These are phyloP conservation scores for Uloborus plumipes DNA, from an alignment of 2,888 invertebrate species.

Conservation along the genomic window DNA sequence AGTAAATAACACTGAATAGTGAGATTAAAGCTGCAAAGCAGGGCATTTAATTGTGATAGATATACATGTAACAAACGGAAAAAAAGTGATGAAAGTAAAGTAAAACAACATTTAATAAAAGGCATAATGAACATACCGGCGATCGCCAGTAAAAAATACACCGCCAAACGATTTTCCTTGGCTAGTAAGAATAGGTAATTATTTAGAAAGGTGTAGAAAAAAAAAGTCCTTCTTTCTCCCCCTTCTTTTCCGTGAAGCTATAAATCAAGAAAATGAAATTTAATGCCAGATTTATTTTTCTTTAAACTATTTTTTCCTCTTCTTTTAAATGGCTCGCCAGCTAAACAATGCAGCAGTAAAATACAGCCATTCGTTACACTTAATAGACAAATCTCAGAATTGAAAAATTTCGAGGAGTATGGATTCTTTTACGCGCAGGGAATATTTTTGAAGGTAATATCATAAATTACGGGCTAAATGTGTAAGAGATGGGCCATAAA, in stretches of 20 bases:
- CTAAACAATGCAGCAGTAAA: slow-evolving; percentile 6
- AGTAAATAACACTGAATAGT: slow-evolving; percentile 48
- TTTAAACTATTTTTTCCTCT: neutral
- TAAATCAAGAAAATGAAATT: slow-evolving; percentile 41
- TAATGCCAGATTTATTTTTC: slow-evolving; percentile 31
- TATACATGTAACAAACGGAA: slow-evolving; percentile 14
- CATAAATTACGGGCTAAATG: too few species aligned
- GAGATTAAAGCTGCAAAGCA: slow-evolving; percentile 31
- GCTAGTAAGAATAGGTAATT: slow-evolving; percentile 32
- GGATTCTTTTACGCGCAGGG: too few species aligned
- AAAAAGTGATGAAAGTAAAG: slow-evolving; percentile 6
- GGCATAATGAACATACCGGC: slow-evolving; percentile 53
- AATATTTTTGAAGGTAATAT: too few species aligned
- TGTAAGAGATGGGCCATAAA: too few species aligned
- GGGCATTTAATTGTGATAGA: slow-evolving; percentile 53
- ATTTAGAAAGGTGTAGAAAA: slow-evolving; percentile 35
- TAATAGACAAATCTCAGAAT: too few species aligned
- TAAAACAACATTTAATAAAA: slow-evolving; percentile 39
- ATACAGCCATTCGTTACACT: neutral
- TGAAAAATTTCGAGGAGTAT: too few species aligned
- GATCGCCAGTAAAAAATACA: slow-evolving; percentile 39
- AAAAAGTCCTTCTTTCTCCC: slow-evolving; percentile 31
- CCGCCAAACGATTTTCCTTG: slow-evolving; percentile 40
- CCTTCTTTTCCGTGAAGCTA: slow-evolving; percentile 16
- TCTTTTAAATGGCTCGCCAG: too few species aligned